A percentile compares a stretch with the other conserved stretches of the same genome.
Conservation (phyloP, 1,140 invertebrate genomes). For the Bombyx mandarina region DNA sequence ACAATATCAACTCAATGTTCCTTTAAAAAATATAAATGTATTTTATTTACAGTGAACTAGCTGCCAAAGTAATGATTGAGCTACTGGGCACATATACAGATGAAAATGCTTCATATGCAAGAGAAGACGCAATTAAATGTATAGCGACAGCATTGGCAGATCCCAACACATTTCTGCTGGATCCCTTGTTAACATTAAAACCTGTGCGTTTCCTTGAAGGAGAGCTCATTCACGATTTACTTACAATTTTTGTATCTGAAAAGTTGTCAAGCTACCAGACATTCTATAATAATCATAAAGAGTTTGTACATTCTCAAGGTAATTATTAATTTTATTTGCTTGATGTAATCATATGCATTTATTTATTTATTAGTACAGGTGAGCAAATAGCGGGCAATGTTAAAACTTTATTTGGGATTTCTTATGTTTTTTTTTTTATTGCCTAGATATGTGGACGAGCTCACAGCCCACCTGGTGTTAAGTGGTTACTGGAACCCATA, state of each 20-base stretch:
- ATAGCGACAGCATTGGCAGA: conserved; percentile 95
- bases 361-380: conserved; percentile 5
- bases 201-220: conserved; percentile 96
- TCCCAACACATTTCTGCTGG: conserved; percentile 94
- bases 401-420: not conserved
- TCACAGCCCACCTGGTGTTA: too few species aligned
- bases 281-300: conserved; percentile 94
- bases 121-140: conserved; percentile 96
- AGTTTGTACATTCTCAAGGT: conserved; percentile 92
- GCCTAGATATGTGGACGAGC: too few species aligned
- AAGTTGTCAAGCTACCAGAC: conserved; percentile 90
- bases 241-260: conserved; percentile 97
- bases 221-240: conserved; percentile 94
- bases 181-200: conserved; percentile 93
- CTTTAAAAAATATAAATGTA: not conserved
- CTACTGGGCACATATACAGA: conserved; percentile 95
- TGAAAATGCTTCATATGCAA: conserved; percentile 95
- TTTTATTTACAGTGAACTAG: conserved; percentile 79
- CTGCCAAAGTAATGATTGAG: conserved; percentile 97
- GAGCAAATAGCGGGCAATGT: not conserved
- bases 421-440: not conserved
- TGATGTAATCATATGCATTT: not conserved
- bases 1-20: not conserved
- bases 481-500: too few species aligned
- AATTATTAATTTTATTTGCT: conserved; percentile 13